These are phyloP conservation scores for Drosophila ohnishii DNA, from an alignment of 1,140 invertebrate species.

Conservation along the genomic window DNA sequence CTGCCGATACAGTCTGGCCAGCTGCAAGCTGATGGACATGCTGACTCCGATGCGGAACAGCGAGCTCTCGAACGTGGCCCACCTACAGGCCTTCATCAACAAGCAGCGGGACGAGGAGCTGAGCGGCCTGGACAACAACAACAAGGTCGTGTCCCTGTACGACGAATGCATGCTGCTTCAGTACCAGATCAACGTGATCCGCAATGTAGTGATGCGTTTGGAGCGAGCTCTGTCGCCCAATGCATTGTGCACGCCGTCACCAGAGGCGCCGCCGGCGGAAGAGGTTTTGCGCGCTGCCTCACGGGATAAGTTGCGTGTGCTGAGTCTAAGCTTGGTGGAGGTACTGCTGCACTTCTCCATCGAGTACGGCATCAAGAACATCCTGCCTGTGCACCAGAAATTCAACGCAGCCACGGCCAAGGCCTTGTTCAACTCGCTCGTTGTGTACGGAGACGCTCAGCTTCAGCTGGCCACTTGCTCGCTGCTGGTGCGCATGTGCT, in stretches of 20 bases:
- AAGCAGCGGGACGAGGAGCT: constrained; percentile 86
- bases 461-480: constrained; percentile 85
- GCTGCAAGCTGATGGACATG: constrained; percentile 90
- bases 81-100: constrained; percentile 91
- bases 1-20: constrained; percentile 92
- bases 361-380: constrained; percentile 85
- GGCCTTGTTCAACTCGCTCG: constrained; percentile 86
- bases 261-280: constrained; percentile 6
- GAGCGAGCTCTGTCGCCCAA: constrained; percentile 83
- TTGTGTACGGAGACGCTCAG: constrained; percentile 80
- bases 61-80: constrained; percentile 90
- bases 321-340: constrained; percentile 91
- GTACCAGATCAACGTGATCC: constrained; percentile 90
- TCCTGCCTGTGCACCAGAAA: constrained; percentile 84
- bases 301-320: constrained; percentile 90
- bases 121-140: constrained; percentile 84
- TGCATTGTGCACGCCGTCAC: background rate
- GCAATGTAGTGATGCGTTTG: constrained; percentile 88
- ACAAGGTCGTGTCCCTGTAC: constrained; percentile 90
- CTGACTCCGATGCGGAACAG: constrained; percentile 89
- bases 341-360: constrained; percentile 89
- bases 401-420: constrained; percentile 87
- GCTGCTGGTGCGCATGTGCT: constrained; percentile 90
- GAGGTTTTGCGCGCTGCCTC: constrained; percentile 86
- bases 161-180: constrained; percentile 92